phyloP scores from a whole-genome alignment of 1,140 invertebrate genomes.

The Lysiphlebus fabarum region DNA sequence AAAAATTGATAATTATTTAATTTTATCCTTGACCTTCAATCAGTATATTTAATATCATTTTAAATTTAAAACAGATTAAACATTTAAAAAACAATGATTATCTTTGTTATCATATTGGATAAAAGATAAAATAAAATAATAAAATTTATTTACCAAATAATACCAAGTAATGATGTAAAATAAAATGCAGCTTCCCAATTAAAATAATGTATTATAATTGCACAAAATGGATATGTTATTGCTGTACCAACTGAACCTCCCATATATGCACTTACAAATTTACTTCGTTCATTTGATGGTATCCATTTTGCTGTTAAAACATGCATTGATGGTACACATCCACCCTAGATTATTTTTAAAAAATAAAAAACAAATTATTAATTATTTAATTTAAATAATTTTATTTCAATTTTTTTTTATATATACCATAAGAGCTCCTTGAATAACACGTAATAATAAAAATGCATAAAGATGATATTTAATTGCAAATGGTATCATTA shows the following conservation, averaged over 20 bases:
- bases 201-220: slow-evolving; percentile 60
- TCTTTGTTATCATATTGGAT: too few relatives aligned
- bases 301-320: slow-evolving; percentile 80
- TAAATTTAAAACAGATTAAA: too few relatives aligned
- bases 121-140: too few relatives aligned
- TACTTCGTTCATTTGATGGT: slow-evolving; percentile 74
- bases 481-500: slow-evolving; percentile 66
- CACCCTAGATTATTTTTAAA: slow-evolving; percentile 65
- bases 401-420: too few relatives aligned
- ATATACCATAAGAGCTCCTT: slow-evolving; percentile 75
- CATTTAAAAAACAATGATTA: background rate
- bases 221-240: slow-evolving; percentile 68
- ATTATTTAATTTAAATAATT: too few relatives aligned
- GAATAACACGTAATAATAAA: slow-evolving; percentile 64
- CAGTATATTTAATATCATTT: too few relatives aligned
- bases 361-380: too few relatives aligned
- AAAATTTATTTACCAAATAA: slow-evolving; percentile 60
- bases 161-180: slow-evolving; percentile 61
- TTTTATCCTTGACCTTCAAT: background rate
- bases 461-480: slow-evolving; percentile 61
- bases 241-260: slow-evolving; percentile 70
- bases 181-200: slow-evolving; percentile 79
- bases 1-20: background rate
- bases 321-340: slow-evolving; percentile 80
- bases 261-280: slow-evolving; percentile 68